Conservation (phyloP, 1,140 invertebrate species). For the Drosophila elegans region DNA sequence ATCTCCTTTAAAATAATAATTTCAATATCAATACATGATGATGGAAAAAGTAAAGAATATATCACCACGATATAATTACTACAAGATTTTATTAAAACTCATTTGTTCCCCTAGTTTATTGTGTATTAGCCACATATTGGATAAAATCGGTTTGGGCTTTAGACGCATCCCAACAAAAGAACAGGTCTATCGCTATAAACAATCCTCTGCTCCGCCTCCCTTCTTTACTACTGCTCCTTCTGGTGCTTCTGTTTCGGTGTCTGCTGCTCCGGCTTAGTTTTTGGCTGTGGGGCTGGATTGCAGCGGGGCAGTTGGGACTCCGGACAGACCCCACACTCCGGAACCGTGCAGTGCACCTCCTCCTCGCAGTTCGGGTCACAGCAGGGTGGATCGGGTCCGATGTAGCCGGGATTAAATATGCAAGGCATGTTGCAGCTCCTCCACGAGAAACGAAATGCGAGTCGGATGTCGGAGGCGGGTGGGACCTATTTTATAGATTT, state of each 20-base stretch:
- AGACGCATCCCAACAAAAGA: background rate
- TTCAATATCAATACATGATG: no score
- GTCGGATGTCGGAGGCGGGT: constrained; percentile 22
- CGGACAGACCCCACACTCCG: constrained; percentile 52
- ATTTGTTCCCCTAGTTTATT: background rate
- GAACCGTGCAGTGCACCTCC: constrained; percentile 28
- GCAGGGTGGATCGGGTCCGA: constrained; percentile 63
- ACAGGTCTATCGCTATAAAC: background rate
- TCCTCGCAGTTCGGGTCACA: constrained; percentile 56
- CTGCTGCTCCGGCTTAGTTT: constrained; percentile 2
- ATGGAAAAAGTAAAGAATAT: background rate
- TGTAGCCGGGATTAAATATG: constrained; percentile 70
- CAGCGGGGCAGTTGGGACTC: constrained; percentile 31
- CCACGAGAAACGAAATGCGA: constrained; percentile 2
- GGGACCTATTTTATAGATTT: constrained; percentile 34
- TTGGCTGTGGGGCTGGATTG: constrained; percentile 1
- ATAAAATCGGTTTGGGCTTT: background rate
- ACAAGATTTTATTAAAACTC: background rate
- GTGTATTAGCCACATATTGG: constrained; percentile 1
- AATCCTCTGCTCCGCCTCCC: background rate
- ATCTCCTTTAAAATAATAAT: no score
- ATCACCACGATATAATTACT: background rate
- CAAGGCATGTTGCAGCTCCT: constrained; percentile 46
- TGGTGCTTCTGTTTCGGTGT: constrained; percentile 1
- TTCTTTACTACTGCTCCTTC: background rate